A percentile compares a stretch with the other conserved stretches of the same genome.
These are phyloP conservation scores for Cottoperca gobio DNA, from an alignment of 2,797 vertebrate species.

Conservation along the genomic window DNA sequence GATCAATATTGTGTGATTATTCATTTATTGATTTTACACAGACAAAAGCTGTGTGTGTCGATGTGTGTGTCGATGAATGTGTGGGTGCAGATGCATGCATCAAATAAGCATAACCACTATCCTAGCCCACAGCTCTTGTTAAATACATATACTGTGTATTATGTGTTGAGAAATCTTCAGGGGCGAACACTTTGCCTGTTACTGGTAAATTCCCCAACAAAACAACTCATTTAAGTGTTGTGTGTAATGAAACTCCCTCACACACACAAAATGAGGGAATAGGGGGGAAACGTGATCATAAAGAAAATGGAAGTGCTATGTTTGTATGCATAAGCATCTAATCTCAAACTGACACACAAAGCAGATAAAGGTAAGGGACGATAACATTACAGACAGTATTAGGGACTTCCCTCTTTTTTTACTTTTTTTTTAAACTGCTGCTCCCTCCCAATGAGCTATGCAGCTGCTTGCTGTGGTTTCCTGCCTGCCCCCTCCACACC, in stretches of 20 bases:
- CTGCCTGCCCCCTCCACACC: slow-evolving; percentile 69
- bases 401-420: slow-evolving; percentile 54
- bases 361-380: neutral
- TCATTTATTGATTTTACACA: neutral
- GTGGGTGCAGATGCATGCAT: slow-evolving; percentile 19
- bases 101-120: neutral
- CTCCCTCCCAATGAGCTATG: slow-evolving; percentile 64
- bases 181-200: neutral
- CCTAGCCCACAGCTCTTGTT: neutral
- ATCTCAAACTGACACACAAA: slow-evolving; percentile 16
- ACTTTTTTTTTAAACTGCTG: slow-evolving; percentile 35
- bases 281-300: neutral
- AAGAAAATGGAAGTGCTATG: neutral
- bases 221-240: neutral
- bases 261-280: neutral
- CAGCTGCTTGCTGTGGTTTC: slow-evolving; percentile 71
- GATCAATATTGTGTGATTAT: neutral
- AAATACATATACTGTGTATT: neutral
- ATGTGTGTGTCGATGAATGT: neutral
- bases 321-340: neutral
- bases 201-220: neutral
- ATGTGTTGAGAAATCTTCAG: neutral
- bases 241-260: neutral
- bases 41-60: neutral
- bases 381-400: slow-evolving; percentile 8